Evolutionary conservation across 23 tunicate species (phyloP).

Genomic region (Ascidia mentula): DNA sequence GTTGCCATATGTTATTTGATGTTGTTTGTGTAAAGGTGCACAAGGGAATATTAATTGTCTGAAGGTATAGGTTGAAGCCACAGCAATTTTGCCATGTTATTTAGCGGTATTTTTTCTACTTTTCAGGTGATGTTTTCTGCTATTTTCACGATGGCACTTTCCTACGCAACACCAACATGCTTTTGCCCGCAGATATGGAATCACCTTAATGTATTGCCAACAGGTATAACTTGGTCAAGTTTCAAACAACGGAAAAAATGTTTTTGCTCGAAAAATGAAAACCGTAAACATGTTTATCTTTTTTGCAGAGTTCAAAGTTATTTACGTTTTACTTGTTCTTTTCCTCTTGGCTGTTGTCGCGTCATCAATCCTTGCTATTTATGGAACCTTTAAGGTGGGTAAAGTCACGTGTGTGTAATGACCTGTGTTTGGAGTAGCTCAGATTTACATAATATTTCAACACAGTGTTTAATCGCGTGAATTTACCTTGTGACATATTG

Average conservation of each 20-base stretch:
- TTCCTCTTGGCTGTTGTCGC: slow-evolving; percentile 30
- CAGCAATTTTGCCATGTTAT: too few relatives aligned
- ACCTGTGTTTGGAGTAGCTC: too few relatives aligned
- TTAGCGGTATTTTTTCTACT: too few relatives aligned
- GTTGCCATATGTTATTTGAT: too few relatives aligned
- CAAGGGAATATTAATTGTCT: too few relatives aligned
- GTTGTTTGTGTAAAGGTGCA: too few relatives aligned
- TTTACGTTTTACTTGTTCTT: slow-evolving; percentile 43
- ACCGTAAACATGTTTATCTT: not conserved
- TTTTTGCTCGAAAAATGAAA: too few relatives aligned
- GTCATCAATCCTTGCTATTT: slow-evolving; percentile 46
- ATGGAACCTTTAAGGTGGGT: slow-evolving; percentile 83
- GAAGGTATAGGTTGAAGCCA: too few relatives aligned
- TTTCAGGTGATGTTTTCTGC: slow-evolving; percentile 79
- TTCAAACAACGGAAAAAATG: not conserved
- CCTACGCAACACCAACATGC: slow-evolving; percentile 76
- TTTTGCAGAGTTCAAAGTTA: slow-evolving; percentile 64
- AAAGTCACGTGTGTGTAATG: too few relatives aligned
- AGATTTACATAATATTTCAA: too few relatives aligned
- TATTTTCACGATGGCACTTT: slow-evolving; percentile 51
- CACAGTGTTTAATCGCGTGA: too few relatives aligned
- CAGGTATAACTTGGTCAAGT: slow-evolving; percentile 31
- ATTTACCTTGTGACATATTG: too few relatives aligned
- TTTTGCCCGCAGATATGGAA: slow-evolving; percentile 72
- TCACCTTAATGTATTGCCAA: slow-evolving; percentile 62